A percentile compares a stretch with the other conserved stretches of the same genome.
Conservation (phyloP, 92 coral and sea anemone genomes). For the Porites divaricata region DNA sequence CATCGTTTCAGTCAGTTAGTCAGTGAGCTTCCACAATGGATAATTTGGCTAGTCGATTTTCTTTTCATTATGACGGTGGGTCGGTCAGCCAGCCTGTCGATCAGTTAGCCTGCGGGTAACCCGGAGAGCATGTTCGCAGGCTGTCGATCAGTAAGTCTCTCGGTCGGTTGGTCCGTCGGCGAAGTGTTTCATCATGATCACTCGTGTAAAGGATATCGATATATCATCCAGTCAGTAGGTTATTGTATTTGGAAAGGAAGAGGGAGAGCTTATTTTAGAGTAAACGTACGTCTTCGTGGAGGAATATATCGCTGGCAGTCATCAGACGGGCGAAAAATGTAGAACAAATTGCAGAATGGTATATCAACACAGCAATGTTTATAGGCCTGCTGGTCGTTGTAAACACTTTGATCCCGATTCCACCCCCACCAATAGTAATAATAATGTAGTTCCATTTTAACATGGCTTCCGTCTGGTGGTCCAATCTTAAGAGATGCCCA, state of each 20-base stretch:
- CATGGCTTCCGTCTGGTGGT: conserved; percentile 44
- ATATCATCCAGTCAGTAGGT: not conserved
- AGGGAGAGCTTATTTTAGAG: not conserved
- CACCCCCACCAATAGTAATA: not conserved
- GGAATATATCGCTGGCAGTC: conserved; percentile 38
- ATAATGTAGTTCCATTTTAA: not conserved
- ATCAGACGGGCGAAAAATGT: conserved; percentile 54
- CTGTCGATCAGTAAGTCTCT: not conserved
- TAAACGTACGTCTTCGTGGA: conserved; percentile 18
- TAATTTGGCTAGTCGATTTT: not conserved
- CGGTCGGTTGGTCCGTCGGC: not conserved
- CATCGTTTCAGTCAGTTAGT: not conserved
- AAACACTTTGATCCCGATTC: not conserved
- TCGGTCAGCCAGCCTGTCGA: not conserved
- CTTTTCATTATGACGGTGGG: not conserved
- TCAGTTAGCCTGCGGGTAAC: not conserved
- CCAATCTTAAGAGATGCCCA: conserved; percentile 55
- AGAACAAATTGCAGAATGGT: conserved; percentile 42
- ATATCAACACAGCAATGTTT: conserved; percentile 56
- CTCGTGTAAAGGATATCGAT: not conserved
- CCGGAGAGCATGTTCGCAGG: no score
- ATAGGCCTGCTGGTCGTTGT: conserved; percentile 55
- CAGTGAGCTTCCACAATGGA: not conserved
- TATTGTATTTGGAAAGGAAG: no score
- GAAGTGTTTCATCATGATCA: not conserved